These are phyloP conservation scores for Mus spicilegus DNA, from an alignment of 2,113 vertebrate species.

Conservation along the genomic window DNA sequence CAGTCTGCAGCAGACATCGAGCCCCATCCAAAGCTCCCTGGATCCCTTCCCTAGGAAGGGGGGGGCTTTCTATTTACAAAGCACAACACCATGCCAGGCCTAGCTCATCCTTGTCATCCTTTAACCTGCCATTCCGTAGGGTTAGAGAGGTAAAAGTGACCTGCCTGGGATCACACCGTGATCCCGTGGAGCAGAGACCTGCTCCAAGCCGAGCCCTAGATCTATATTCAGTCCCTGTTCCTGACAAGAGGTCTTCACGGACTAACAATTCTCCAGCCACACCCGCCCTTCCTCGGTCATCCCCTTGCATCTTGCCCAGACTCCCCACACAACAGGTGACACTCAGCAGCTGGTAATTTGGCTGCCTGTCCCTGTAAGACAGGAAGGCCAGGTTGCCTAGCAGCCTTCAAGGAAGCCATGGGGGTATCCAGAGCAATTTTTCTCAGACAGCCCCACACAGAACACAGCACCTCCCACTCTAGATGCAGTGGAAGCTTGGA, in stretches of 20 bases:
- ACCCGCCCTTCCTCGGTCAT: background rate
- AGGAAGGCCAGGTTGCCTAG: background rate
- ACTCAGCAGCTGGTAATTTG: background rate
- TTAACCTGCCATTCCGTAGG: background rate
- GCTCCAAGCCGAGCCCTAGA: background rate
- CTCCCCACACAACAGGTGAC: background rate
- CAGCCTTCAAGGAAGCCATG: background rate
- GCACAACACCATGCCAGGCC: background rate
- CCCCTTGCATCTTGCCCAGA: background rate
- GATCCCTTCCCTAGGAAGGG: background rate
- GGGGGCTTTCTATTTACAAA: background rate
- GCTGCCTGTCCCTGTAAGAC: background rate
- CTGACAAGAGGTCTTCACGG: too few relatives aligned
- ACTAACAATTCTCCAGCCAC: background rate
- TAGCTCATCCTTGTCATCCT: background rate
- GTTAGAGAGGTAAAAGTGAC: slow-evolving; percentile 41
- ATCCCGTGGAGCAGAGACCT: background rate
- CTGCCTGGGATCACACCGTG: background rate
- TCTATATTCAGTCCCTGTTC: background rate
- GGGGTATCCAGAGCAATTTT: background rate
- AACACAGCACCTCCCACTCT: background rate
- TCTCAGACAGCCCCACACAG: background rate
- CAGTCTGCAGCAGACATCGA: background rate
- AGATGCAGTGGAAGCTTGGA: background rate
- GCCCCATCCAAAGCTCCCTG: background rate